A percentile compares a stretch with the other conserved stretches of the same genome.
These are phyloP conservation scores for Semaprochilodus insignis DNA, from an alignment of 2,797 vertebrate species.

Conservation along the genomic window DNA sequence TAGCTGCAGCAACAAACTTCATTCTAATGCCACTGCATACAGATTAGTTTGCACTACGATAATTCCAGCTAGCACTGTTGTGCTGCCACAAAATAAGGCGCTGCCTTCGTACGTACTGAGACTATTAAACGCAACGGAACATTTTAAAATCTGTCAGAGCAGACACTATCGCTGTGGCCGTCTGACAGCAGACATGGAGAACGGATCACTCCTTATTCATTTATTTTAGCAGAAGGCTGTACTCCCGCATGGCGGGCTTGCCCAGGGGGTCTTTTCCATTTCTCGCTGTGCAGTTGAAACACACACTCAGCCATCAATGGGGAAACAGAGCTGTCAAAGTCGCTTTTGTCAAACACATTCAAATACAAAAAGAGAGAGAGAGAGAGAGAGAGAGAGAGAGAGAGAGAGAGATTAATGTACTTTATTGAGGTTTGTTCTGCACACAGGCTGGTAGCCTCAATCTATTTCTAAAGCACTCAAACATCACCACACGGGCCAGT, in stretches of 20 bases:
- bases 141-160: slow-evolving; percentile 44
- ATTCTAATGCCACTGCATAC: slow-evolving; percentile 1
- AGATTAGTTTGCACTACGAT: slow-evolving; percentile 24
- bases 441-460: slow-evolving; percentile 14
- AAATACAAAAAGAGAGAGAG: not conserved
- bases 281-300: slow-evolving; percentile 51
- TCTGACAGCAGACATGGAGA: not conserved
- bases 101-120: not conserved
- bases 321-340: slow-evolving; percentile 57
- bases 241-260: slow-evolving; percentile 44
- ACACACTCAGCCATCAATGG: slow-evolving; percentile 62
- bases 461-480: slow-evolving; percentile 28
- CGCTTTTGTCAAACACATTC: slow-evolving; percentile 57
- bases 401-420: not conserved
- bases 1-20: not conserved
- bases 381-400: not conserved
- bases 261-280: slow-evolving; percentile 45
- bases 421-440: slow-evolving; percentile 27
- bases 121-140: slow-evolving; percentile 22
- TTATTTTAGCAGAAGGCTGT: slow-evolving; percentile 9
- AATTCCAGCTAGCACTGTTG: not conserved
- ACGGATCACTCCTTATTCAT: not conserved
- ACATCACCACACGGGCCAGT: slow-evolving; percentile 23
- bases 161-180: slow-evolving; percentile 15
- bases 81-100: not conserved